A percentile compares a stretch with the other conserved stretches of the same genome.
Conservation (phyloP, 2,113 vertebrate species). For the Sclerurus mexicanus region DNA sequence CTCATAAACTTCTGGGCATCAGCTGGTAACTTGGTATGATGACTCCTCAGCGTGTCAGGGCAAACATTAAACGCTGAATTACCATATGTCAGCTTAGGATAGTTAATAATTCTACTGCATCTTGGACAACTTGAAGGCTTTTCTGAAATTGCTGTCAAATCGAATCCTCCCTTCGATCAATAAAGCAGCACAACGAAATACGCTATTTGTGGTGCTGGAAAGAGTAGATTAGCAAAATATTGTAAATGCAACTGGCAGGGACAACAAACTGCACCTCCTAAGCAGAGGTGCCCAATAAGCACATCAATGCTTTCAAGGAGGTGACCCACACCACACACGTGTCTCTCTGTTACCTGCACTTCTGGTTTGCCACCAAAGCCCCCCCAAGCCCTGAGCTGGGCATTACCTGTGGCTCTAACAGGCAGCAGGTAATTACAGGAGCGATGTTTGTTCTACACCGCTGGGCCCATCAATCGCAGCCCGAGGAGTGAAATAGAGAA, state of each 20-base stretch:
- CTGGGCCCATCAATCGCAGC: neutral
- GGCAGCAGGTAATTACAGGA: constrained; percentile 3
- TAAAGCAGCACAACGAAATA: constrained; percentile 32
- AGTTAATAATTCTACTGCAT: constrained; percentile 59
- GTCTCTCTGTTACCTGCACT: neutral
- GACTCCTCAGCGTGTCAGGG: constrained; percentile 5
- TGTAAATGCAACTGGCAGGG: constrained; percentile 34
- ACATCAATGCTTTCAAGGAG: neutral
- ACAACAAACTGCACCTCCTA: neutral
- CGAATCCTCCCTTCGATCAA: constrained; percentile 43
- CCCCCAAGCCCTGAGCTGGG: neutral
- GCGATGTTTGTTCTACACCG: neutral
- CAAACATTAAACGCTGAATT: constrained; percentile 56
- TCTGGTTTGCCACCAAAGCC: neutral
- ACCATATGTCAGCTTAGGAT: constrained; percentile 55
- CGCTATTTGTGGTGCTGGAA: neutral
- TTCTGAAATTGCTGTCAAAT: constrained; percentile 57
- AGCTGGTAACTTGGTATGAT: constrained; percentile 28
- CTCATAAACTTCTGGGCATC: constrained; percentile 35
- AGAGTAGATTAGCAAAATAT: constrained; percentile 20
- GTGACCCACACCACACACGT: neutral
- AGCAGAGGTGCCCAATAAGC: neutral
- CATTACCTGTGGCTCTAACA: neutral
- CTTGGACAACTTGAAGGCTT: constrained; percentile 56
- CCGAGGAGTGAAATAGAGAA: neutral